A percentile compares a stretch with the other conserved stretches of the same genome.
Evolutionary conservation across 2,888 invertebrate genomes (phyloP).

Genomic region (Phyto melanocephala): DNA sequence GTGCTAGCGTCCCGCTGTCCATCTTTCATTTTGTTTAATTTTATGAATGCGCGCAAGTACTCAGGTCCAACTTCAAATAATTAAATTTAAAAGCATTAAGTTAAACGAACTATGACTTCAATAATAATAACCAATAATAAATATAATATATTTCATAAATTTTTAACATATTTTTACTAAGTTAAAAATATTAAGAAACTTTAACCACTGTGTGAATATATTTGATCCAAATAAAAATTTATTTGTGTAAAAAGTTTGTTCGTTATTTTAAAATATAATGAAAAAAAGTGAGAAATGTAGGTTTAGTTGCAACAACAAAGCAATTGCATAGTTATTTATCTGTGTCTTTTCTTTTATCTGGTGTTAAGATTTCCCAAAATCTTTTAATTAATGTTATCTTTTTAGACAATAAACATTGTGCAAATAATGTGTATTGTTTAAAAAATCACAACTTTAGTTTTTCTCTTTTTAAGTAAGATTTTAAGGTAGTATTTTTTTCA

Average conservation of each 20-base stretch:
- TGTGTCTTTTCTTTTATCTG: slow-evolving; percentile 5
- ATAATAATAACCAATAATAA: not conserved
- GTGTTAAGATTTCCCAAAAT: slow-evolving; percentile 35
- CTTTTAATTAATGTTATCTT: not conserved
- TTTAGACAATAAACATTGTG: slow-evolving; percentile 20
- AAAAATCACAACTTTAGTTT: not conserved
- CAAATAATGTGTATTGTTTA: slow-evolving; percentile 26
- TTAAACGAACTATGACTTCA: slow-evolving; percentile 46
- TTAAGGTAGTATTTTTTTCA: not conserved
- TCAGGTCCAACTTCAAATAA: not conserved
- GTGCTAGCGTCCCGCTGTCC: not conserved
- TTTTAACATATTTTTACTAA: slow-evolving; percentile 1
- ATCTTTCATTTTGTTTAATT: not conserved
- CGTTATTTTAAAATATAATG: slow-evolving; percentile 41
- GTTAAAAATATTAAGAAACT: not conserved
- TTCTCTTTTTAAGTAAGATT: not conserved
- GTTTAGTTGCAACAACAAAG: slow-evolving; percentile 25
- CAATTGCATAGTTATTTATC: slow-evolving; percentile 13
- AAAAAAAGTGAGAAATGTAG: not conserved
- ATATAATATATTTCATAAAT: not conserved
- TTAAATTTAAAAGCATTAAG: slow-evolving; percentile 31
- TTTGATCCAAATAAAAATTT: slow-evolving; percentile 17
- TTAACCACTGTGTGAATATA: slow-evolving; percentile 30
- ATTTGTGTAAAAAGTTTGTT: not conserved
- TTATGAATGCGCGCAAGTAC: not conserved